Percentiles rank a stretch among this genome's conserved stretches.
Evolutionary conservation across 1,140 invertebrate genomes (phyloP).

Genomic region (Ericerus pela): DNA sequence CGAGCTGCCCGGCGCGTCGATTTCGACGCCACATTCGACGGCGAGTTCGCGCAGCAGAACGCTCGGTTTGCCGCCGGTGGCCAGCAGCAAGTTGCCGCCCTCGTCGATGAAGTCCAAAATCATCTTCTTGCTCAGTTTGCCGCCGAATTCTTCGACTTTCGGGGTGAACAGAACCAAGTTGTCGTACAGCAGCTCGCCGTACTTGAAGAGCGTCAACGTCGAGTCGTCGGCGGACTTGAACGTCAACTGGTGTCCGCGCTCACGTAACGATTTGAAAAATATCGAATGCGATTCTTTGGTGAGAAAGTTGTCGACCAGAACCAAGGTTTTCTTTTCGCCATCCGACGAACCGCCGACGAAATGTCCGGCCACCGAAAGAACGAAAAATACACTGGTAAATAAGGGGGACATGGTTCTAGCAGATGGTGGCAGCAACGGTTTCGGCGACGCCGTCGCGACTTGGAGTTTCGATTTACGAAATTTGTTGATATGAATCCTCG

Average conservation of each 20-base stretch:
- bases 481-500: slow-evolving; percentile 68
- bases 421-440: too few species aligned
- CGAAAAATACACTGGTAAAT: too few species aligned
- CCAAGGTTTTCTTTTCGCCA: slow-evolving; percentile 66
- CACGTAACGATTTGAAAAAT: slow-evolving; percentile 87
- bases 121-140: slow-evolving; percentile 71
- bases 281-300: slow-evolving; percentile 93
- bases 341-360: too few species aligned
- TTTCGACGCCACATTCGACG: slow-evolving; percentile 94
- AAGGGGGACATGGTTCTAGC: too few species aligned
- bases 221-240: slow-evolving; percentile 92
- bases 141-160: slow-evolving; percentile 93
- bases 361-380: too few species aligned
- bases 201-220: slow-evolving; percentile 75
- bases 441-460: too few species aligned
- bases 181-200: slow-evolving; percentile 92
- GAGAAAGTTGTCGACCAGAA: slow-evolving; percentile 85
- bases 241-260: slow-evolving; percentile 75
- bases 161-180: slow-evolving; percentile 95
- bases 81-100: slow-evolving; percentile 89
- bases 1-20: slow-evolving; percentile 91
- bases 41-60: slow-evolving; percentile 88
- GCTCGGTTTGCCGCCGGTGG: slow-evolving; percentile 73
- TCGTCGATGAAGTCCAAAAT: slow-evolving; percentile 94
- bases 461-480: too few species aligned